phyloP scores from a whole-genome alignment of 1,140 invertebrate species.

The Bilobella aurantiaca region DNA sequence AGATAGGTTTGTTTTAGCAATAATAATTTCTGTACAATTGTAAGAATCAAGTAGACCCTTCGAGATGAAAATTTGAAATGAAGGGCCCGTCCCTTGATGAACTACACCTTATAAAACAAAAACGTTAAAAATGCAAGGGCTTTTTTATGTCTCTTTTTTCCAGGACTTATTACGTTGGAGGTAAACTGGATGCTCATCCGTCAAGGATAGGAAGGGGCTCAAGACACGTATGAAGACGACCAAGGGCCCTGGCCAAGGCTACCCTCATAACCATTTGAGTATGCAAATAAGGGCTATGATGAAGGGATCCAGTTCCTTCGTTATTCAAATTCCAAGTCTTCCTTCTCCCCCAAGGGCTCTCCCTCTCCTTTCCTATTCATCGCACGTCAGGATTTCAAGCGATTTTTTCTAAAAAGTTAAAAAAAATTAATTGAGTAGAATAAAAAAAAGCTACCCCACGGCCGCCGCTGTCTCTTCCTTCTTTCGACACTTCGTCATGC shows the following conservation, averaged over 20 bases:
- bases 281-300: too few relatives aligned
- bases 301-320: too few relatives aligned
- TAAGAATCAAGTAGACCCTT: too few relatives aligned
- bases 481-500: neutral
- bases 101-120: neutral
- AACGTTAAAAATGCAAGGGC: neutral
- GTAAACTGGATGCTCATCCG: too few relatives aligned
- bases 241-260: too few relatives aligned
- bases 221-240: too few relatives aligned
- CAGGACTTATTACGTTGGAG: neutral
- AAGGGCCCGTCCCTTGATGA: neutral
- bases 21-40: too few relatives aligned
- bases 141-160: neutral
- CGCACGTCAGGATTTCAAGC: neutral
- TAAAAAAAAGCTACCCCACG: neutral
- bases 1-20: too few relatives aligned
- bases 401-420: neutral
- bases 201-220: neutral
- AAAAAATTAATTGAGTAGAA: neutral
- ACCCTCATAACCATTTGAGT: too few relatives aligned
- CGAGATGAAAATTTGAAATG: neutral
- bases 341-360: too few relatives aligned
- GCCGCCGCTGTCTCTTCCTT: too few relatives aligned
- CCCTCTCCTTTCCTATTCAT: neutral
- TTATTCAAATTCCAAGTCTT: too few relatives aligned